Evolutionary conservation across 2,797 vertebrate species (phyloP).

Genomic region (Malacoctenus gilli): DNA sequence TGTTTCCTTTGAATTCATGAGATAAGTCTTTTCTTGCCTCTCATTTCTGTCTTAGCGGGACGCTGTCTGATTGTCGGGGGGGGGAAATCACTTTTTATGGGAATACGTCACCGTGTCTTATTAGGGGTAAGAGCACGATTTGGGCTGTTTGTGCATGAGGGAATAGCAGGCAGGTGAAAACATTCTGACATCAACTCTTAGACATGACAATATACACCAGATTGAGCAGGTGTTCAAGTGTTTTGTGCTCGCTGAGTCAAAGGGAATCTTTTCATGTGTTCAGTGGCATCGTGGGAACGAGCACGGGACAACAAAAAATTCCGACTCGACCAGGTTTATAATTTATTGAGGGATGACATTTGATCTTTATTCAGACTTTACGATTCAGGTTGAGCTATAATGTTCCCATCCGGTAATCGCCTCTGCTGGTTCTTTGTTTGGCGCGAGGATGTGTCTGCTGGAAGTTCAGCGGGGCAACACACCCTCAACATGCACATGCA

Average conservation of each 20-base stretch:
- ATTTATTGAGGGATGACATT: neutral
- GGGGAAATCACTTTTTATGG: slow-evolving; percentile 2
- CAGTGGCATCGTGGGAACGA: neutral
- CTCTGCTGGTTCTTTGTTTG: no score
- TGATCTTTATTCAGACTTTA: neutral
- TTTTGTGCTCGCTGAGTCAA: neutral
- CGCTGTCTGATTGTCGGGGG: neutral
- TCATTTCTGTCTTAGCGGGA: neutral
- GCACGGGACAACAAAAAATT: neutral
- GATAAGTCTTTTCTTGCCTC: neutral
- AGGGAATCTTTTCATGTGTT: neutral
- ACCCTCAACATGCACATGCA: neutral
- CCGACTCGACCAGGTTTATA: no score
- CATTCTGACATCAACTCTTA: slow-evolving; percentile 13
- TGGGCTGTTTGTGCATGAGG: neutral
- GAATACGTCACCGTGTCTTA: neutral
- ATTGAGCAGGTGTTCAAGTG: neutral
- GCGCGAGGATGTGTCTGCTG: no score
- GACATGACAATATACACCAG: slow-evolving; percentile 1
- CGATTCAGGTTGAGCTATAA: neutral
- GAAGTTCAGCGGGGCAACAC: neutral
- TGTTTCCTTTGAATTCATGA: neutral
- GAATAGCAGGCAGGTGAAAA: slow-evolving; percentile 9
- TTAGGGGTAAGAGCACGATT: neutral
- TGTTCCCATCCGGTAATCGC: neutral